Evolutionary conservation across 1,140 invertebrate species (phyloP).

Genomic region (Drosophila fuyamai): DNA sequence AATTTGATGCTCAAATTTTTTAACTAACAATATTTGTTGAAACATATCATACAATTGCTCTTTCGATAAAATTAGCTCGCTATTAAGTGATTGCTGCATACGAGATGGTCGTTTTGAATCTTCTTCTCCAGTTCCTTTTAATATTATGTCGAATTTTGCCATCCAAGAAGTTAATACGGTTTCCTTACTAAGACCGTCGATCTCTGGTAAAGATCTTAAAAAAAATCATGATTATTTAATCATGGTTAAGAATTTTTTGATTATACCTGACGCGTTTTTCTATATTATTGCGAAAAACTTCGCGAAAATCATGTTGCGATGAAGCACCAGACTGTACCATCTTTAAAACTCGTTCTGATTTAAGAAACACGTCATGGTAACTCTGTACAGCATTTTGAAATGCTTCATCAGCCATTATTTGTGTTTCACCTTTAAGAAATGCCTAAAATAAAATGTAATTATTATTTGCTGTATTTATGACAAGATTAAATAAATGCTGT

Average conservation of each 20-base stretch:
- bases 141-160: slow-evolving; percentile 99
- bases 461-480: not conserved
- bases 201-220: slow-evolving; percentile 97
- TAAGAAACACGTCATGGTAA: slow-evolving; percentile 98
- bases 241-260: not conserved
- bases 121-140: slow-evolving; percentile 95
- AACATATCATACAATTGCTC: slow-evolving; percentile 99
- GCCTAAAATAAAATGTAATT: slow-evolving; percentile 86
- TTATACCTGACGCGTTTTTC: slow-evolving; percentile 95
- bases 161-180: slow-evolving; percentile 99
- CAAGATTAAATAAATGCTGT: no score
- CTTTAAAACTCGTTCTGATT: slow-evolving; percentile 96
- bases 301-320: slow-evolving; percentile 98
- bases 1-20: slow-evolving; percentile 99
- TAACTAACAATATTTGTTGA: slow-evolving; percentile 98
- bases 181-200: slow-evolving; percentile 99
- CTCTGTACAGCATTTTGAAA: slow-evolving; percentile 99
- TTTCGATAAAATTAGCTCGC: slow-evolving; percentile 96
- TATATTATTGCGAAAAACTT: slow-evolving; percentile 99
- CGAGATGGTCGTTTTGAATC: slow-evolving; percentile 93
- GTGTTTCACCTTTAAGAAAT: slow-evolving; percentile 97
- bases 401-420: slow-evolving; percentile 99
- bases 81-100: slow-evolving; percentile 95
- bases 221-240: slow-evolving; percentile 7
- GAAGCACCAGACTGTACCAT: slow-evolving; percentile 99